Conservation (phyloP, 2,888 invertebrate species). For the Andrena dorsata region DNA sequence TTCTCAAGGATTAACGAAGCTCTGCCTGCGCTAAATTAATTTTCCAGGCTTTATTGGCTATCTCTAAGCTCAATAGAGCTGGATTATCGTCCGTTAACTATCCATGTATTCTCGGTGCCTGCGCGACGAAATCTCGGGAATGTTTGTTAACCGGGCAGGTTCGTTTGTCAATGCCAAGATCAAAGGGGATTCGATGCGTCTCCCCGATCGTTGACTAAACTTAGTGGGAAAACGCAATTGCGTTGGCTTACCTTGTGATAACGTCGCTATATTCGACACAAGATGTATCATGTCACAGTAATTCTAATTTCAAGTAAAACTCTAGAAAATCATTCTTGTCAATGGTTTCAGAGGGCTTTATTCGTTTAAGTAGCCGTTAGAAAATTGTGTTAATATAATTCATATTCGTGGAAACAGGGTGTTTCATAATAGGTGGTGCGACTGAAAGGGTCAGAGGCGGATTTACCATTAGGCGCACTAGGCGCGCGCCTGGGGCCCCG, state of each 20-base stretch:
- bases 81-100: slow-evolving; percentile 38
- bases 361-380: no score
- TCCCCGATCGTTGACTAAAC: slow-evolving; percentile 46
- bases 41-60: slow-evolving; percentile 44
- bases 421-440: no score
- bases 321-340: no score
- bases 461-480: no score
- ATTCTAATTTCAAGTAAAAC: no score
- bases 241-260: slow-evolving; percentile 20
- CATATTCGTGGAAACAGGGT: no score
- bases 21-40: slow-evolving; percentile 35
- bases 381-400: no score
- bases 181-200: slow-evolving; percentile 49
- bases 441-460: no score
- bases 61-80: slow-evolving; percentile 19
- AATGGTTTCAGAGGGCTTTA: no score
- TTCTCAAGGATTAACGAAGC: slow-evolving; percentile 7
- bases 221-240: slow-evolving; percentile 38
- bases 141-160: slow-evolving; percentile 32
- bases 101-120: background rate
- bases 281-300: background rate
- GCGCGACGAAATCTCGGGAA: slow-evolving; percentile 42
- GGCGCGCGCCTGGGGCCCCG: no score
- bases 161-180: slow-evolving; percentile 55
- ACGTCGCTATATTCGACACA: background rate